phyloP scores from a whole-genome alignment of 1,140 invertebrate genomes.

The Augochlora pura region DNA sequence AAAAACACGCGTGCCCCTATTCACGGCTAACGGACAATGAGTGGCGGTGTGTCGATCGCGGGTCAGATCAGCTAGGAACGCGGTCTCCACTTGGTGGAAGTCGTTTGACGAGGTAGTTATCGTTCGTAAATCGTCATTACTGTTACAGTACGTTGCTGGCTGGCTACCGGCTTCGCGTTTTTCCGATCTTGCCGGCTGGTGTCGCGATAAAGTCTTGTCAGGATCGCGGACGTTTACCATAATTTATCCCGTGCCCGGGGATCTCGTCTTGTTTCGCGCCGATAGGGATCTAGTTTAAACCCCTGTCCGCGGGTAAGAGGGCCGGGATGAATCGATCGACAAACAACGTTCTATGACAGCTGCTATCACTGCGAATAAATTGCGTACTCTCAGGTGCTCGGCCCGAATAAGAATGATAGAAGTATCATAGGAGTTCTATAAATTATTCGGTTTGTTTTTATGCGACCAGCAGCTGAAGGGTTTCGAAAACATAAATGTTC shows the following conservation, averaged over 20 bases:
- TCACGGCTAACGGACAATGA: constrained; percentile 22
- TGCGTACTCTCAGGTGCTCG: no score
- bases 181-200: constrained; percentile 22
- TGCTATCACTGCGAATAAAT: background rate
- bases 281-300: background rate
- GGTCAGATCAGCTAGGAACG: constrained; percentile 15
- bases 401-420: no score
- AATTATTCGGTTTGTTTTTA: no score
- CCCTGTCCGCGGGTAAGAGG: background rate
- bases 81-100: constrained; percentile 1
- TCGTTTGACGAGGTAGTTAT: constrained; percentile 54
- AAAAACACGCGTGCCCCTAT: background rate
- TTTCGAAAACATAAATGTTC: no score
- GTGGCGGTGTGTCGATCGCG: constrained; percentile 1
- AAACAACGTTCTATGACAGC: background rate
- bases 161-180: constrained; percentile 46
- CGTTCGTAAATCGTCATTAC: constrained; percentile 57
- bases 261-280: constrained; percentile 10
- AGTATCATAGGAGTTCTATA: no score
- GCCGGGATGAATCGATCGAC: constrained; percentile 2
- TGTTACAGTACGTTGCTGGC: constrained; percentile 34
- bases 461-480: no score
- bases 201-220: constrained; percentile 43
- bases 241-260: constrained; percentile 44
- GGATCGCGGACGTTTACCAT: constrained; percentile 35